phyloP scores from a whole-genome alignment of 1,140 invertebrate species.

The Aphis craccivora region DNA sequence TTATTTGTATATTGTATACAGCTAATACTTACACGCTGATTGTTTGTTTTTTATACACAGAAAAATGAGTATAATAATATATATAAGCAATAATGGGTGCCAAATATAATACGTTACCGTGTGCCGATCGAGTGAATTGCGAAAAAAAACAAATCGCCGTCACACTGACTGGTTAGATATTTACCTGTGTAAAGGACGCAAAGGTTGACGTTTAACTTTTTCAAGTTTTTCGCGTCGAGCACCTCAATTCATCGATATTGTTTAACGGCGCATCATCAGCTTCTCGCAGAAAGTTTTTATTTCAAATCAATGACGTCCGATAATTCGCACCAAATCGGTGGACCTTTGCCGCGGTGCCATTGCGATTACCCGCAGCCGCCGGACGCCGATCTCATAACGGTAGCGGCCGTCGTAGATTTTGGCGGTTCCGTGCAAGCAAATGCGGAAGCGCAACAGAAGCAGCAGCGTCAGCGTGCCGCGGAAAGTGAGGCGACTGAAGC shows the following conservation, averaged over 20 bases:
- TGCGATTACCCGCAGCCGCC: slow-evolving; percentile 25
- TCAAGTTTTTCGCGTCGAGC: too few species aligned
- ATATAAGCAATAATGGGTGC: background rate
- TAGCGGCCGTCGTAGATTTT: background rate
- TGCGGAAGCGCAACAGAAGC: too few species aligned
- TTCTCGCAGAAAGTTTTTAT: too few species aligned
- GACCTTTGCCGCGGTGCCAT: background rate
- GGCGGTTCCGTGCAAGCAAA: background rate
- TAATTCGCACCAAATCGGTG: background rate
- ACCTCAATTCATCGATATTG: too few species aligned
- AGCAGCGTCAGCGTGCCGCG: background rate
- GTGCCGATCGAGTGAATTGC: background rate
- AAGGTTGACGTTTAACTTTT: too few species aligned
- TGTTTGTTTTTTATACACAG: background rate
- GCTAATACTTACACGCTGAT: background rate
- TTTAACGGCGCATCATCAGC: too few species aligned
- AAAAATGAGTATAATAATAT: background rate
- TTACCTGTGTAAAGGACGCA: background rate
- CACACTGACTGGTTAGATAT: background rate
- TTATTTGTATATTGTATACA: background rate
- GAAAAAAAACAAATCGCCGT: background rate
- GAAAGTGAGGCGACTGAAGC: background rate
- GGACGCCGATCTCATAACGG: slow-evolving; percentile 9
- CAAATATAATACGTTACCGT: background rate
- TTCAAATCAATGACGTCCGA: background rate